Conservation (phyloP, 2,888 invertebrate genomes). For the Electrophaes corylata region DNA sequence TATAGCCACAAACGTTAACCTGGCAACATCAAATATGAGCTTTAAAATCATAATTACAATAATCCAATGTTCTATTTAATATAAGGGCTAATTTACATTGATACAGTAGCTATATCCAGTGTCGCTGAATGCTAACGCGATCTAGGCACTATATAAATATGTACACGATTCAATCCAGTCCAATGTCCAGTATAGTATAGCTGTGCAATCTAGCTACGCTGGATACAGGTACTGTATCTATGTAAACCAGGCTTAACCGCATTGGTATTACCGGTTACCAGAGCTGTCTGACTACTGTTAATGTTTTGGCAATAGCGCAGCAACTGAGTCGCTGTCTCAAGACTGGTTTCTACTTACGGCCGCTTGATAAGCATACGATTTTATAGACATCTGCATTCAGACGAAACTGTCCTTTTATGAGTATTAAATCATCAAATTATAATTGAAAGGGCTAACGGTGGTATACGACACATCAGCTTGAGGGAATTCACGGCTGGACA, state of each 20-base stretch:
- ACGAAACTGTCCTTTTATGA: not conserved
- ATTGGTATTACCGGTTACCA: not conserved
- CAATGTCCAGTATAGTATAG: no score
- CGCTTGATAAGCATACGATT: slow-evolving; percentile 1
- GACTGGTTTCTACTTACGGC: slow-evolving; percentile 8
- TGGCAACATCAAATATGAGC: not conserved
- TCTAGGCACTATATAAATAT: no score
- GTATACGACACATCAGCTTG: no score
- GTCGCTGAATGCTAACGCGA: no score
- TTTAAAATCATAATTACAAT: not conserved
- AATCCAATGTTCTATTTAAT: not conserved
- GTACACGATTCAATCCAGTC: no score
- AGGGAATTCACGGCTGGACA: no score
- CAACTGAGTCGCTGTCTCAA: slow-evolving; percentile 1
- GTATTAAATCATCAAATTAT: not conserved
- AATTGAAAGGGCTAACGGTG: not conserved
- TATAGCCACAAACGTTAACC: not conserved
- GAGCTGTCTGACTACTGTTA: not conserved
- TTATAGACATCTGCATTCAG: slow-evolving; percentile 1
- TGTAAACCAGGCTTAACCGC: no score
- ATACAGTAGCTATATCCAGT: no score
- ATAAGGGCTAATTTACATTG: no score
- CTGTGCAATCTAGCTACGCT: no score
- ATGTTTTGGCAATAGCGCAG: slow-evolving; percentile 4
- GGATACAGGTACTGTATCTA: no score